Base-by-base conservation (phyloP, 2,113 vertebrate species). In the Corapipo altera region DNA sequence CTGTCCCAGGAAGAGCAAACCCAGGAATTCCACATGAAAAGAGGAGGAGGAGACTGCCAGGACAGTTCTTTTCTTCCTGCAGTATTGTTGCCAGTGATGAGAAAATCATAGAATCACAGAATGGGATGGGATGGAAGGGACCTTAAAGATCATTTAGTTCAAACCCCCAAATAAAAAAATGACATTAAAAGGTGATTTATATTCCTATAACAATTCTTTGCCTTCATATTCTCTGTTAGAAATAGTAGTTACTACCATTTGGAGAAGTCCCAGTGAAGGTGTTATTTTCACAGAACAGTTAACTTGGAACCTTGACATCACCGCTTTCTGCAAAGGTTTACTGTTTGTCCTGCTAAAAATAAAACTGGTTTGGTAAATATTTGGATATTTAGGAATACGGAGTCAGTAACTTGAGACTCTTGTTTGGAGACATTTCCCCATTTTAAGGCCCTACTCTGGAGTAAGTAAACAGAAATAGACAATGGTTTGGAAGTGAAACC, bases 391-490 rank as follows among this genome's bases (percentile, higher is more conserved):
- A 32, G 44, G 9, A 66, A 54, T 15, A 41, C 39, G 17, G 27
- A 66, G 70, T 28, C 26, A 21, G 43, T 4, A 71, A 43, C 27
- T 41, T 4, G 28, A 91, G 37, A n/a, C 18, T 74, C 54, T 13
- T 23, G 7, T 26, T 65, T n/a, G 26, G 69, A 64, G 15, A 46
- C 33, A 21, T 80, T 23, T 66, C 33, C 24, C 44, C 52, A 35
- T 59, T 82, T 61, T 46, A 74, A 15, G n/a, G 16, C 28, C 33
- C 46, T 54, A 14, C 13, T 15, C 30, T 41, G 44, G 18, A 23
- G 20, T 0, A 6, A 30, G 7, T 17, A 22, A 73, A 76, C 4
- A 41, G 52, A 44, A 69, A 26, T 0, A n/a, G 12, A 4, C 24
- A 30, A 5, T 2, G 27, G 22, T 35, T 78, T 75, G 8, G 43